Base-by-base conservation (phyloP, 2,797 vertebrate species). In the Hipposideros larvatus region DNA sequence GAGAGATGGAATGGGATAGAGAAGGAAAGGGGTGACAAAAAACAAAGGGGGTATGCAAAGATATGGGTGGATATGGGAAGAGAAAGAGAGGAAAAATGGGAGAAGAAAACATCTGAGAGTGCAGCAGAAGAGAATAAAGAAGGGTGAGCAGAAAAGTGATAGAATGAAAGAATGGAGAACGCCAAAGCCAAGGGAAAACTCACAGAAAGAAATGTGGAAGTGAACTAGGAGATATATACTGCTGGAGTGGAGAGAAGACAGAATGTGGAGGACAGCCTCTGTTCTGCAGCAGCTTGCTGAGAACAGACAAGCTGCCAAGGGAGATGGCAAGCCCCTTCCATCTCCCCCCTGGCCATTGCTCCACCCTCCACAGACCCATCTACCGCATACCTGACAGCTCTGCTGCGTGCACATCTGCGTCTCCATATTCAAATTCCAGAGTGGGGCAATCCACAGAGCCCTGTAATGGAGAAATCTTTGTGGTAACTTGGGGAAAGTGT, bases 341-440 rank as follows among this genome's bases (percentile, higher is more conserved):
- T 46, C 31, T 75, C 46, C 46, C 70, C 65, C 53, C 26, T 16
- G 19, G 41, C 28, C 55, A 28, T 7, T 11, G n/a, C 28, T 46
- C 53, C 24, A 41, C 63, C 46, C 48, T 24, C 46, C 21, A 14
- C 34, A 73, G 70, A 70, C 34, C 43, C 70, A 1, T 22, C 22
- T 1, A 2, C 18, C n/a, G 73, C 97, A 96, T 97, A 99, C 99
- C 99, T 98, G 99, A 99, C 11, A 99, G 97, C 97, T 99, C 99
- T 0, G 99, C 98, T 0, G 98, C 98, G 7, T 99, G 98, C 1
- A 98, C 92, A 92, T 99, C 99, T 0, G 99, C 98, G 73, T 99
- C 99, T 19, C 99, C 99, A 7, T 99, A 99, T 55, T 99, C 99
- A 61, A 99, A 99, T 98, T 99, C 99, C 98, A 99, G 98, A 98